Percentiles rank a stretch among this genome's conserved stretches.
These are phyloP conservation scores for Salticus scenicus DNA, from an alignment of 2,888 invertebrate genomes.

Conservation along the genomic window DNA sequence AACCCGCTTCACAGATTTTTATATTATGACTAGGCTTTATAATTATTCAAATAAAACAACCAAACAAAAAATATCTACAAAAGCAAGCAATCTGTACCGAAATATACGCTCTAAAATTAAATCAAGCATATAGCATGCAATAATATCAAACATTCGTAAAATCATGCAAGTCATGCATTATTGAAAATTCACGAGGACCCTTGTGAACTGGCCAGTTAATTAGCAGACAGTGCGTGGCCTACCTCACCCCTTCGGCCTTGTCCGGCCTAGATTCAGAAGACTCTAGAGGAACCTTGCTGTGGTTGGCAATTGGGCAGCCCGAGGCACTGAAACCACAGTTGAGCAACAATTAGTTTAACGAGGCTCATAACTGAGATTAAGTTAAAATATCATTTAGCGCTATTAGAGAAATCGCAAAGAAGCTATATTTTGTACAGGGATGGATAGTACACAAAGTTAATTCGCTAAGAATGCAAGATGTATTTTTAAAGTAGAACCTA, in stretches of 20 bases:
- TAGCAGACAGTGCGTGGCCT: conserved; percentile 37
- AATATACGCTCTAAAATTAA: not conserved
- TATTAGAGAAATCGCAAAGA: not conserved
- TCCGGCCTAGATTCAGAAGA: conserved; percentile 70
- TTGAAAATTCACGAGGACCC: not conserved
- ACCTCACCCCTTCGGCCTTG: conserved; percentile 72
- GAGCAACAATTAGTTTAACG: conserved; percentile 48
- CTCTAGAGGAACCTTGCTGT: conserved; percentile 83
- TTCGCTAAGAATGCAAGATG: too few relatives aligned
- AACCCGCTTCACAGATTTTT: too few relatives aligned
- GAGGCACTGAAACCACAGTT: conserved; percentile 84
- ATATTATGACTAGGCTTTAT: too few relatives aligned
- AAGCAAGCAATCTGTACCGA: conserved; percentile 8
- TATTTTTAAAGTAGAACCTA: too few relatives aligned
- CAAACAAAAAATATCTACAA: too few relatives aligned
- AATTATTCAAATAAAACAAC: too few relatives aligned
- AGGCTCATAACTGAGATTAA: not conserved
- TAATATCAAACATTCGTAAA: not conserved
- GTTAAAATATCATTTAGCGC: conserved; percentile 6
- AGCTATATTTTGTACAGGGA: too few relatives aligned
- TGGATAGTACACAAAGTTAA: too few relatives aligned
- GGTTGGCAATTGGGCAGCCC: conserved; percentile 95
- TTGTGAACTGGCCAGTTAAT: not conserved
- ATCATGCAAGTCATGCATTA: not conserved
- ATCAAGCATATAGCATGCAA: not conserved